Evolutionary conservation across 2,797 vertebrate species (phyloP).

Genomic region (Schizothorax lantsangensis): DNA sequence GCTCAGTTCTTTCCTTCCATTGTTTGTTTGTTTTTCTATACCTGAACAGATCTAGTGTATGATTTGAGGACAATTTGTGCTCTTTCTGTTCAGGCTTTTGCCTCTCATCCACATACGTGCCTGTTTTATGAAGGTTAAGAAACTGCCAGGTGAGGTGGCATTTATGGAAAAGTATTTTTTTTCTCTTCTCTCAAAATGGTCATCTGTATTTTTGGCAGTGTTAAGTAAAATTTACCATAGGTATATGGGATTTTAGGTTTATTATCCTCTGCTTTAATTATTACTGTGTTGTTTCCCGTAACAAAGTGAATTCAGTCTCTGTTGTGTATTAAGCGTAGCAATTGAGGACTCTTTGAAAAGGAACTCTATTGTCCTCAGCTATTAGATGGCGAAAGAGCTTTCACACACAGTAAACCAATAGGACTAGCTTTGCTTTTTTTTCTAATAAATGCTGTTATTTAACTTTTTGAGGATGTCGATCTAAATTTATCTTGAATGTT

Average conservation of each 20-base stretch:
- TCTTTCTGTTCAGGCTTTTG: conserved; percentile 7
- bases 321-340: conserved; percentile 15
- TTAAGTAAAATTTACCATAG: neutral
- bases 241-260: conserved; percentile 1
- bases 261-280: conserved; percentile 8
- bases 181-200: neutral
- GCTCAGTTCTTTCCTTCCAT: neutral
- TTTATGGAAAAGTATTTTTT: neutral
- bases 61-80: conserved; percentile 14
- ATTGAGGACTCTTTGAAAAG: neutral
- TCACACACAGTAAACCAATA: neutral
- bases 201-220: neutral
- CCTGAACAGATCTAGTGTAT: conserved; percentile 10
- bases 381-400: conserved; percentile 32
- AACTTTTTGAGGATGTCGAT: conserved; percentile 7
- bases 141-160: neutral
- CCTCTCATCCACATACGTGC: neutral
- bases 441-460: conserved; percentile 23
- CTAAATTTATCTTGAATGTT: neutral
- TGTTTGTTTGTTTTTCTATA: conserved; percentile 2
- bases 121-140: neutral
- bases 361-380: conserved; percentile 5
- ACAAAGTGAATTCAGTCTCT: neutral
- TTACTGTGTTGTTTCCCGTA: neutral
- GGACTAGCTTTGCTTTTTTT: neutral